Percentiles rank a stretch among this genome's conserved stretches.
Conservation (phyloP, 1,140 invertebrate species). For the Metopolophium dirhodum region DNA sequence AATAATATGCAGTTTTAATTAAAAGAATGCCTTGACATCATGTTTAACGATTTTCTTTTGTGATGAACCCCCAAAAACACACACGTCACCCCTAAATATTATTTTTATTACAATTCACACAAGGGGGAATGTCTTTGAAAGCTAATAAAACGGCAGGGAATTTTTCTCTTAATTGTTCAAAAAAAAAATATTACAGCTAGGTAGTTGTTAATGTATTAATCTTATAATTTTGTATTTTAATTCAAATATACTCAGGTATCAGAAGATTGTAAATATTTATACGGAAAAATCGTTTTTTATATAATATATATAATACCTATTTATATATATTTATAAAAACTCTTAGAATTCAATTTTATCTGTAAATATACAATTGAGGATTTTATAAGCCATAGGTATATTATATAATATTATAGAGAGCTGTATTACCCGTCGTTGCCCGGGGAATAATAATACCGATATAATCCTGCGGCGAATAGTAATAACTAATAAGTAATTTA, state of each 20-base stretch:
- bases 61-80: neutral
- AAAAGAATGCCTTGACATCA: neutral
- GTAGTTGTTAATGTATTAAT: neutral
- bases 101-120: neutral
- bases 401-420: too few species aligned
- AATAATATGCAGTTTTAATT: neutral
- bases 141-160: neutral
- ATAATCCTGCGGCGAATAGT: too few species aligned
- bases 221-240: neutral
- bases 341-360: neutral
- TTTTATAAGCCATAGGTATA: neutral
- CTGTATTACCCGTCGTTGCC: too few species aligned
- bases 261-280: neutral
- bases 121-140: neutral
- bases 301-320: neutral
- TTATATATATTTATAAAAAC: neutral
- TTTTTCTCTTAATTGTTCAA: neutral
- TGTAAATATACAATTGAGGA: neutral
- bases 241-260: neutral
- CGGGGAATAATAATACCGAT: too few species aligned
- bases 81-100: neutral
- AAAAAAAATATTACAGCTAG: neutral
- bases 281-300: neutral
- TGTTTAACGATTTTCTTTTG: neutral
- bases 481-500: too few species aligned